Evolutionary conservation across 1,140 invertebrate species (phyloP).

Genomic region (Chymomyza costata): DNA sequence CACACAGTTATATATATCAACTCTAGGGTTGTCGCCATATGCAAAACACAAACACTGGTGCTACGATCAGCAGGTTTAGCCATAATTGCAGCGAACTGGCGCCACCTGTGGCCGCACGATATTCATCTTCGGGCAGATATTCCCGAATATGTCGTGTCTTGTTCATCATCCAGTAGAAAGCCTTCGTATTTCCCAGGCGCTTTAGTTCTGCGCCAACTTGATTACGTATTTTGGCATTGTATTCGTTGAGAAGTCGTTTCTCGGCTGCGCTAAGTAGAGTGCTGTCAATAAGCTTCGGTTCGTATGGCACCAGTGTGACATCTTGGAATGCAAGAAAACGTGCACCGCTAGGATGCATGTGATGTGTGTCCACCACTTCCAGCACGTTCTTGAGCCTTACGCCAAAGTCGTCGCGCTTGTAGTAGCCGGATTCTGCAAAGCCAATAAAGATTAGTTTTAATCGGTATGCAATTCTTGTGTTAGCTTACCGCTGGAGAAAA

Average conservation of each 20-base stretch:
- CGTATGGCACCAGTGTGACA: slow-evolving; percentile 93
- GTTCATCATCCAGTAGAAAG: slow-evolving; percentile 87
- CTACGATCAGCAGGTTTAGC: slow-evolving; percentile 11
- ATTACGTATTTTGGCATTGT: slow-evolving; percentile 83
- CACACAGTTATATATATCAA: background rate
- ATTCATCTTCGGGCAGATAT: slow-evolving; percentile 69
- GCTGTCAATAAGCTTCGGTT: slow-evolving; percentile 91
- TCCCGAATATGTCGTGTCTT: slow-evolving; percentile 84
- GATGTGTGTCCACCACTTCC: slow-evolving; percentile 83
- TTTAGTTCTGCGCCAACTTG: slow-evolving; percentile 84
- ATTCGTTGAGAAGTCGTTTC: slow-evolving; percentile 86
- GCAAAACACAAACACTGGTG: slow-evolving; percentile 1
- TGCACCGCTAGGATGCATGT: slow-evolving; percentile 75
- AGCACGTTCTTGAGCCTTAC: slow-evolving; percentile 94
- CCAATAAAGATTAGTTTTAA: background rate
- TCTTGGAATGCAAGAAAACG: slow-evolving; percentile 85
- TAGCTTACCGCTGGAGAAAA: slow-evolving; percentile 86
- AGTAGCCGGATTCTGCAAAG: slow-evolving; percentile 84
- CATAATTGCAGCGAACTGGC: slow-evolving; percentile 2
- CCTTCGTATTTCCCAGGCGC: slow-evolving; percentile 80
- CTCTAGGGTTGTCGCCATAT: slow-evolving; percentile 7
- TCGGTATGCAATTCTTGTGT: background rate
- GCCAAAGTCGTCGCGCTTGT: slow-evolving; percentile 90
- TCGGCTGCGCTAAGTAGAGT: slow-evolving; percentile 84
- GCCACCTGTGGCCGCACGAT: slow-evolving; percentile 51